Evolutionary conservation across 2,888 invertebrate genomes (phyloP), one percentile per base, ranked within the genome.

Genomic region (Orthonevra nobilis): DNA sequence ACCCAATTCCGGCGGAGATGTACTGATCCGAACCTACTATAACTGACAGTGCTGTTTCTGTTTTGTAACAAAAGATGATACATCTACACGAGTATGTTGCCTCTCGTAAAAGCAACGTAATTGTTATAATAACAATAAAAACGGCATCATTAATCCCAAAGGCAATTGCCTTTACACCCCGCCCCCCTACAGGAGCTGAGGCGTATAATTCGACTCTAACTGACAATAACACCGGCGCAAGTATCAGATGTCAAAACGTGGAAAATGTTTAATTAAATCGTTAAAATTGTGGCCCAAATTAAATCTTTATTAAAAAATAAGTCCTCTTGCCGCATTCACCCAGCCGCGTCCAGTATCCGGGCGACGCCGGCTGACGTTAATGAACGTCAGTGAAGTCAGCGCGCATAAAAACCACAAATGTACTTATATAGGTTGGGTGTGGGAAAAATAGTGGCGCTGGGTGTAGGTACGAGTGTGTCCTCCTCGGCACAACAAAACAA

Each of bases 221-320:
- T 26, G 26, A 54, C 42, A 32, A 34, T 30, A 30, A 30, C 46
- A 23, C 26, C 38, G 20, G 36, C 19, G 12, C 9, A 26, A 60
- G 50, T 61, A 69, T 63, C 58, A 60, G 77, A 72, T 77, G 77
- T 72, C 77, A 64, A 42, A 72, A 70, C 60, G 44, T 72, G 50
- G 60, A 77, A 66, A 70, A 64, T 81, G 64, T 81, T 81, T 81
- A 81, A 81, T 81, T 81, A 81, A 81, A 75, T 81, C 81, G 75
- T 75, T 81, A 81, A 81, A 81, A 70, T n/a, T 75, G 81, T 77
- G 69, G 64, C 58, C 52, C 70, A 75, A 70, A 75, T 75, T 81
- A 81, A 81, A 81, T 81, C 81, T 81, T 81, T 81, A 81, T 81
- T 81, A 81, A 81, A n/a, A 81, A 68, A 54, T 61, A 73, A 54